Percentiles rank a stretch among this genome's conserved stretches.
Evolutionary conservation across 2,888 invertebrate species (phyloP).

Genomic region (Diarsia brunnea): DNA sequence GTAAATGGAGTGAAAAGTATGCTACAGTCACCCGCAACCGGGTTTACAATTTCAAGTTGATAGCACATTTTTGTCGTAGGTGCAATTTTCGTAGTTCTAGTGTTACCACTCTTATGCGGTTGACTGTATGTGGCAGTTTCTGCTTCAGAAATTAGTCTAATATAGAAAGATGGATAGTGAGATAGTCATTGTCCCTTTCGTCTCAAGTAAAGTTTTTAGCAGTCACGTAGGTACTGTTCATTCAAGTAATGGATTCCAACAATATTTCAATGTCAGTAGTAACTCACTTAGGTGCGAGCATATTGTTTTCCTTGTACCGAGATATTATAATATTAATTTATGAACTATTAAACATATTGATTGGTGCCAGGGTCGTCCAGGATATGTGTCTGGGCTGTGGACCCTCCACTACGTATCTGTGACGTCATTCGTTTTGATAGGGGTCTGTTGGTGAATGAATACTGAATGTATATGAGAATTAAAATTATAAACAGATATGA

Average conservation of each 20-base stretch:
- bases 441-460: conserved; percentile 8
- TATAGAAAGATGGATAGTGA: neutral
- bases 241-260: conserved; percentile 22
- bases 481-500: conserved; percentile 14
- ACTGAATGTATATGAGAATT: conserved; percentile 12
- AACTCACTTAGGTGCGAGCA: conserved; percentile 9
- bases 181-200: neutral
- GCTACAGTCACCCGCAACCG: neutral
- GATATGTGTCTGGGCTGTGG: neutral
- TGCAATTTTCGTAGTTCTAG: neutral
- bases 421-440: conserved; percentile 42
- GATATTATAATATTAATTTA: conserved; percentile 29
- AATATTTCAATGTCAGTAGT: conserved; percentile 52
- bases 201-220: conserved; percentile 5
- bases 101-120: neutral
- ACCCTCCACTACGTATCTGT: conserved; percentile 8
- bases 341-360: conserved; percentile 45
- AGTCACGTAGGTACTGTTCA: neutral
- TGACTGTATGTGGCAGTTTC: neutral
- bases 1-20: neutral
- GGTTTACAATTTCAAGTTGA: neutral
- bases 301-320: conserved; percentile 57
- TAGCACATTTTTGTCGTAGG: neutral
- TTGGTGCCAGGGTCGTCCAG: conserved; percentile 53
- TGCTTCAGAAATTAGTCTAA: neutral